Evolutionary conservation across 2,113 vertebrate species (phyloP).

Genomic region (Pithys albifrons): DNA sequence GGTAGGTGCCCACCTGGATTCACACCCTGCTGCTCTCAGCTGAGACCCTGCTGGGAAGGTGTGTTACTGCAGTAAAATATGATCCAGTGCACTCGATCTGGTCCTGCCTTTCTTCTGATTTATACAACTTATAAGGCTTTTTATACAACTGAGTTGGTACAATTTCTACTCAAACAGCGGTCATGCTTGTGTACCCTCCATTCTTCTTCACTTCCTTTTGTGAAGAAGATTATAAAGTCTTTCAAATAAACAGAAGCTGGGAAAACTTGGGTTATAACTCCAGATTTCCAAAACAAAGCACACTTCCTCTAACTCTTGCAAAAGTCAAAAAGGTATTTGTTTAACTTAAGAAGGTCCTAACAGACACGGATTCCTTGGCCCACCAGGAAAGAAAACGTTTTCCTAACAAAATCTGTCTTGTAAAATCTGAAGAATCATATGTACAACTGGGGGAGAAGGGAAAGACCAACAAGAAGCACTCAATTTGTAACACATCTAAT

Average conservation of each 20-base stretch:
- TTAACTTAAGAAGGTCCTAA: background rate
- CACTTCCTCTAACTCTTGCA: background rate
- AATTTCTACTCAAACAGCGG: background rate
- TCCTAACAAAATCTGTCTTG: background rate
- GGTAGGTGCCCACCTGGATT: background rate
- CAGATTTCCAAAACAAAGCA: background rate
- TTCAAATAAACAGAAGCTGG: background rate
- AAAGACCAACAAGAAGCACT: background rate
- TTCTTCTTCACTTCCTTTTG: background rate
- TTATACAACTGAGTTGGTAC: background rate
- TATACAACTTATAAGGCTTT: background rate
- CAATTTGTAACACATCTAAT: background rate
- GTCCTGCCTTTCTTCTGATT: background rate
- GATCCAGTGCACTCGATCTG: background rate
- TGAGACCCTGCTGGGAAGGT: background rate
- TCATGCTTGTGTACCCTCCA: background rate
- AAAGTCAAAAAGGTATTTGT: background rate
- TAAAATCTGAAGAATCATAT: background rate
- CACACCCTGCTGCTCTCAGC: background rate
- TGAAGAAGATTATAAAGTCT: background rate
- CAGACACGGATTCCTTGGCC: fast-evolving
- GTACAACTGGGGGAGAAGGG: background rate
- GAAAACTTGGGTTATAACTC: background rate
- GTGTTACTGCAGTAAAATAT: background rate
- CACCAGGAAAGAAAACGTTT: background rate